Conservation (phyloP, 2,888 invertebrate genomes). For the Lithophane semibrunnea region DNA sequence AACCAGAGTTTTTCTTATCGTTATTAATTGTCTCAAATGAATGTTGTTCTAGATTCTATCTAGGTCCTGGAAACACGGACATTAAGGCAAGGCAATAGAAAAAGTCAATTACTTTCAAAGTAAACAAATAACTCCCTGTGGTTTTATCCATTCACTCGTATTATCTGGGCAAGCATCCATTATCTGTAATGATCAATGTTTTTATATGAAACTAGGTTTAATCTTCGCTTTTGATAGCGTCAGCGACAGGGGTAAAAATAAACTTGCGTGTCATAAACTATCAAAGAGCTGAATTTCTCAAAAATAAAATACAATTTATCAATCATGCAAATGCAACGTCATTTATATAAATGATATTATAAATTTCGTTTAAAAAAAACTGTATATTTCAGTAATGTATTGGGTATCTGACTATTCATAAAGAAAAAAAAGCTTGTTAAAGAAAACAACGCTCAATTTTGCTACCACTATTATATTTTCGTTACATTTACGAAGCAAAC, state of each 20-base stretch:
- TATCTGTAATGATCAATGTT: neutral
- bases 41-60: no score
- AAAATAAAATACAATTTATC: no score
- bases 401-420: neutral
- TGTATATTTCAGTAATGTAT: neutral
- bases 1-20: neutral
- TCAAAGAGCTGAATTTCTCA: neutral
- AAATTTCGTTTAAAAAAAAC: neutral
- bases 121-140: conserved; percentile 15
- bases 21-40: neutral
- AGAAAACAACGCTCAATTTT: conserved; percentile 24
- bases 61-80: neutral
- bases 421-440: neutral
- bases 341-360: neutral
- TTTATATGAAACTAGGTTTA: neutral
- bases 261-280: neutral
- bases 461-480: conserved; percentile 38
- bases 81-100: neutral
- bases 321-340: neutral
- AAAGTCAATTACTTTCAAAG: neutral
- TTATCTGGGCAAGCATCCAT: neutral
- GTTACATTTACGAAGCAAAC: conserved; percentile 24
- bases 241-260: neutral
- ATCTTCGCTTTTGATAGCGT: neutral
- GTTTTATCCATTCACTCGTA: conserved; percentile 7